These are phyloP conservation scores for Clarias pachynema DNA, from an alignment of 2,797 vertebrate species.

Conservation along the genomic window DNA sequence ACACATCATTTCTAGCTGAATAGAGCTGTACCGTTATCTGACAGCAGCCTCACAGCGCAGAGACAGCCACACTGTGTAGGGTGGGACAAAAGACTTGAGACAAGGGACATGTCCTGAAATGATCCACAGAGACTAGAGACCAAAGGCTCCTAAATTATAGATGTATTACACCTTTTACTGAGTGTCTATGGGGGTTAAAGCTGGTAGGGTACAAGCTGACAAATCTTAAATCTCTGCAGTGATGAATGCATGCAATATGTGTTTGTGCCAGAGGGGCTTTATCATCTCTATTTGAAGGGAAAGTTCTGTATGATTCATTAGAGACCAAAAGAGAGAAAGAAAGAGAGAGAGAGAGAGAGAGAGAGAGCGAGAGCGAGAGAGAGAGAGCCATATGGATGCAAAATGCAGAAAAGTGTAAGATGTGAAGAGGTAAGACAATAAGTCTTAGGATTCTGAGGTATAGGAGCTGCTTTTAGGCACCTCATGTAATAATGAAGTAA, in stretches of 20 bases:
- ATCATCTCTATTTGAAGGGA: slow-evolving; percentile 70
- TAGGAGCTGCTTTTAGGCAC: background rate
- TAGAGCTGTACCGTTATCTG: slow-evolving; percentile 48
- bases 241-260: slow-evolving; percentile 79
- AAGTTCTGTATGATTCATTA: slow-evolving; percentile 71
- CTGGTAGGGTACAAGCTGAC: slow-evolving; percentile 55
- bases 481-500: background rate
- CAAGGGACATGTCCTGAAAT: slow-evolving; percentile 46
- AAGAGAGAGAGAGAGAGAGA: slow-evolving; percentile 16
- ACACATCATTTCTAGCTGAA: slow-evolving; percentile 35
- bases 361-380: slow-evolving; percentile 34
- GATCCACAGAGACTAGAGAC: slow-evolving; percentile 47
- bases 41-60: slow-evolving; percentile 36
- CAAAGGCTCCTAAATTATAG: slow-evolving; percentile 52
- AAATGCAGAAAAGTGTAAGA: slow-evolving; percentile 35
- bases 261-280: slow-evolving; percentile 71
- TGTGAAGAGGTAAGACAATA: slow-evolving; percentile 38
- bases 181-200: slow-evolving; percentile 46
- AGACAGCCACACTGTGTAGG: slow-evolving; percentile 13
- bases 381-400: slow-evolving; percentile 24
- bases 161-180: slow-evolving; percentile 44
- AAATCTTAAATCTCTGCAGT: slow-evolving; percentile 66
- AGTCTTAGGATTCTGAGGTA: slow-evolving; percentile 4
- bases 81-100: slow-evolving; percentile 33
- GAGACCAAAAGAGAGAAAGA: slow-evolving; percentile 33